Conservation (phyloP, 2,797 vertebrate species). For the Accipiter superciliosus region DNA sequence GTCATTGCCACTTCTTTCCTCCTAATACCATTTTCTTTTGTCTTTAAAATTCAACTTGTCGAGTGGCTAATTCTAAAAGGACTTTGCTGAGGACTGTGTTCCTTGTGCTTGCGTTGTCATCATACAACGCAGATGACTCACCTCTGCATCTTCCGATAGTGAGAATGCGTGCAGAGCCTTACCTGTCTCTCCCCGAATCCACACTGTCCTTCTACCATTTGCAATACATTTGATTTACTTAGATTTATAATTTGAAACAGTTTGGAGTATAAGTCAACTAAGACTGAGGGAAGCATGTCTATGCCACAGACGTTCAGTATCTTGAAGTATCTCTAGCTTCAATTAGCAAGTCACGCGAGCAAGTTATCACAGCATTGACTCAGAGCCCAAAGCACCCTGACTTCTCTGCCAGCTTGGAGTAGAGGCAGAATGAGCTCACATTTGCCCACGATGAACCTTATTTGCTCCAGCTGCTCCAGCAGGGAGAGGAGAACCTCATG, state of each 20-base stretch:
- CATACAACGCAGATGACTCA: background rate
- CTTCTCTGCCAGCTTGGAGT: constrained; percentile 11
- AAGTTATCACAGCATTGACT: background rate
- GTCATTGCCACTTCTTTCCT: constrained; percentile 41
- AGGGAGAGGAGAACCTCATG: constrained; percentile 15
- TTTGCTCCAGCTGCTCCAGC: constrained; percentile 45
- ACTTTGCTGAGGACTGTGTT: background rate
- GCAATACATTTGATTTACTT: background rate
- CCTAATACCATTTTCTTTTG: constrained; percentile 35
- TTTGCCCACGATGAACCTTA: constrained; percentile 15
- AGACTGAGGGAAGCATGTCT: background rate
- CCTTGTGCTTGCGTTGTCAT: background rate
- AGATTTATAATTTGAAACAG: background rate
- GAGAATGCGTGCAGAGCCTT: background rate
- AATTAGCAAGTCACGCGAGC: background rate
- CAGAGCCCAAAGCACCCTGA: background rate
- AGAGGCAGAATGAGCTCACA: constrained; percentile 24
- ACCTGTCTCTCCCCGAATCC: background rate
- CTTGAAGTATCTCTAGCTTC: background rate
- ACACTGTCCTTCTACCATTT: background rate
- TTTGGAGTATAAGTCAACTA: background rate
- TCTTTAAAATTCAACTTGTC: constrained; percentile 35
- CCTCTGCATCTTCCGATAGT: background rate
- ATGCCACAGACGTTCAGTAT: background rate
- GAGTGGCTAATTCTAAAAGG: constrained; percentile 37